Conservation (phyloP, 2,797 vertebrate genomes). For the Epinephelus malabaricus region DNA sequence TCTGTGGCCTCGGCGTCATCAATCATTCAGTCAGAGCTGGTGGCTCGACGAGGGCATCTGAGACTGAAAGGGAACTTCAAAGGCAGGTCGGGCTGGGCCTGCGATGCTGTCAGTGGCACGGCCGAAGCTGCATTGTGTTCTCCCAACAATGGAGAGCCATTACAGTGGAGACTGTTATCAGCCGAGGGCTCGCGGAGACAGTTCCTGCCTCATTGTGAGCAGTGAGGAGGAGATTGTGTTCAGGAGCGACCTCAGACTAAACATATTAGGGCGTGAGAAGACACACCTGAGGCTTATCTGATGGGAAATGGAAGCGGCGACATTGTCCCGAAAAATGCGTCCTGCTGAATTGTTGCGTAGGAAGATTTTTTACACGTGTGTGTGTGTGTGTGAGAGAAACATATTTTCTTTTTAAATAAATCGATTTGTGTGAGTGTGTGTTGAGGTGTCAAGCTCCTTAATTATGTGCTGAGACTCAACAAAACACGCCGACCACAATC, state of each 20-base stretch:
- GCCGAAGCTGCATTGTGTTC: constrained; percentile 73
- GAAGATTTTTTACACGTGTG: background rate
- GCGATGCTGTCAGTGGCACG: constrained; percentile 44
- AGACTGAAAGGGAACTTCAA: constrained; percentile 60
- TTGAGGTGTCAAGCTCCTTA: background rate
- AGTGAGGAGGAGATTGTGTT: constrained; percentile 72
- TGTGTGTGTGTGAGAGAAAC: background rate
- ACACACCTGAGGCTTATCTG: constrained; percentile 93
- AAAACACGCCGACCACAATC: constrained; percentile 61
- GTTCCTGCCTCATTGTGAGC: constrained; percentile 83
- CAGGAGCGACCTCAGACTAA: constrained; percentile 89
- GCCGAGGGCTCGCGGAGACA: constrained; percentile 45
- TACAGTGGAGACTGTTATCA: constrained; percentile 76
- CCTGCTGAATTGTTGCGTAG: constrained; percentile 64
- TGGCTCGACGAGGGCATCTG: constrained; percentile 49
- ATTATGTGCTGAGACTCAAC: constrained; percentile 21
- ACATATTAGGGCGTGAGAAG: constrained; percentile 88
- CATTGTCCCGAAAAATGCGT: constrained; percentile 78
- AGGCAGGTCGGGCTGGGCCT: constrained; percentile 44
- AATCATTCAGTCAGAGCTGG: constrained; percentile 56
- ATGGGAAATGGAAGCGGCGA: constrained; percentile 84
- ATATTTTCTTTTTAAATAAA: background rate
- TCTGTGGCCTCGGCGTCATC: constrained; percentile 54
- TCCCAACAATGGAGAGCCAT: constrained; percentile 73
- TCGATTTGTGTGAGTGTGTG: background rate